Evolutionary conservation across 2,888 invertebrate species (phyloP), one percentile per base, ranked within the genome.

Genomic region (Diarsia brunnea): DNA sequence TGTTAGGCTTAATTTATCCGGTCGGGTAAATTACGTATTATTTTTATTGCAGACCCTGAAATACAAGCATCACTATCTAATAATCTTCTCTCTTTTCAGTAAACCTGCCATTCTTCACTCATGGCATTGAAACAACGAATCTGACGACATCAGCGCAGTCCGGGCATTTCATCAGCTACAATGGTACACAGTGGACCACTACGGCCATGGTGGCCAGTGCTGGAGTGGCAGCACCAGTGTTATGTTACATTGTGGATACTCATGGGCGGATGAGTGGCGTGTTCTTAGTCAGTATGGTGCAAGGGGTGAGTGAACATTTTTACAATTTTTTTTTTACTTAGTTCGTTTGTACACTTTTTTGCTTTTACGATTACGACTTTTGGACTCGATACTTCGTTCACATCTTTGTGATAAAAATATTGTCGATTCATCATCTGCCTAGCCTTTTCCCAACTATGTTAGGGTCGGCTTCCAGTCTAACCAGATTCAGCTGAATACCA

Each of bases 61-160:
- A 38, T 24, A 21, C 16, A 24, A 1, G n/a, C 61, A 66, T 27
- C 21, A 21, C 3, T n/a, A 14, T 45, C 14, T 63, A 49, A 77
- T 27, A 1, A 16, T 21, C 1, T 51, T 67, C 1, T 58, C 0
- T 51, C 7, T 81, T 89, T 92, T 1, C 92, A 96, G 96, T 92
- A 4, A 93, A 92, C 55, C 81, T 96, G 0, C 94, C 95, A 10
- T 95, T 95, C 90, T 93, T 96, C 84, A 95, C 95, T 0, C 93
- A 94, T 71, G 95, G 95, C n/a, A 87, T 95, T 8, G 93, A 94
- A 73, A 91, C 93, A 0, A 93, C 91, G 0, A 89, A 89, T 2
- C 88, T 95, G 2, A 92, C 93, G 0, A 87, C 93, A 53, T 91
- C 93, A 60, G 87, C 90, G 0, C 94, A 94, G 72, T 86, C 93